Conservation (phyloP, 35 echinoderm and acorn worm genomes). For the Ophiothrix spiculata region DNA sequence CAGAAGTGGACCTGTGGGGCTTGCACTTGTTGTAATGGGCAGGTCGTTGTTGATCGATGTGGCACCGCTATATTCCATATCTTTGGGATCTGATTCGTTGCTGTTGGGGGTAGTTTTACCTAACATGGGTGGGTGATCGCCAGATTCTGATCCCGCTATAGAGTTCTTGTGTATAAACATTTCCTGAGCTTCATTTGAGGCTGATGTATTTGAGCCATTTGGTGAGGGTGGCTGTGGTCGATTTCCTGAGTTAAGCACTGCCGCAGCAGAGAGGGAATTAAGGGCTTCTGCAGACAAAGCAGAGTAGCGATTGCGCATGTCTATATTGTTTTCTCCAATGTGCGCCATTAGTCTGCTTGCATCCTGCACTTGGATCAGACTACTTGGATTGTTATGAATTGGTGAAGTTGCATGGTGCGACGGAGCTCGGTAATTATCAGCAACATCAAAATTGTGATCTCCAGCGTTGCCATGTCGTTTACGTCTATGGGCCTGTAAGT, state of each 20-base stretch:
- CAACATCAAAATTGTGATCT: not conserved
- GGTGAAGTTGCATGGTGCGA: not conserved
- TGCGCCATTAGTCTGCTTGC: not conserved
- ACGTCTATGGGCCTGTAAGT: constrained; percentile 80
- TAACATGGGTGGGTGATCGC: constrained; percentile 14
- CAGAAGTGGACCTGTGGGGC: not conserved
- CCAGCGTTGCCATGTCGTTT: constrained; percentile 60
- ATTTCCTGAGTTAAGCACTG: constrained; percentile 31
- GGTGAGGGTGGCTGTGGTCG: constrained; percentile 27
- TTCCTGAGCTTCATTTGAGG: constrained; percentile 36
- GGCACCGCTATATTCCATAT: constrained; percentile 35
- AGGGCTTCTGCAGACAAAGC: not conserved
- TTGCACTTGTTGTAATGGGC: constrained; percentile 41
- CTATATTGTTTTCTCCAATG: not conserved
- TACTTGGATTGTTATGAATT: not conserved
- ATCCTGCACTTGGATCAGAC: not conserved
- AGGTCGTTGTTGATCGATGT: constrained; percentile 36
- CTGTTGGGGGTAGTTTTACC: constrained; percentile 23
- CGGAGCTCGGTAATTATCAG: not conserved
- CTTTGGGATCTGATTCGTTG: constrained; percentile 42
- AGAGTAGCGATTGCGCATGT: not conserved
- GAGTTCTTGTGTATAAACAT: constrained; percentile 23
- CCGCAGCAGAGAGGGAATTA: not conserved
- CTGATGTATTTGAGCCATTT: constrained; percentile 31
- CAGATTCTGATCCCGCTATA: not conserved